Conservation (phyloP, 2,888 invertebrate species). For the Chrysina gloriosa region DNA sequence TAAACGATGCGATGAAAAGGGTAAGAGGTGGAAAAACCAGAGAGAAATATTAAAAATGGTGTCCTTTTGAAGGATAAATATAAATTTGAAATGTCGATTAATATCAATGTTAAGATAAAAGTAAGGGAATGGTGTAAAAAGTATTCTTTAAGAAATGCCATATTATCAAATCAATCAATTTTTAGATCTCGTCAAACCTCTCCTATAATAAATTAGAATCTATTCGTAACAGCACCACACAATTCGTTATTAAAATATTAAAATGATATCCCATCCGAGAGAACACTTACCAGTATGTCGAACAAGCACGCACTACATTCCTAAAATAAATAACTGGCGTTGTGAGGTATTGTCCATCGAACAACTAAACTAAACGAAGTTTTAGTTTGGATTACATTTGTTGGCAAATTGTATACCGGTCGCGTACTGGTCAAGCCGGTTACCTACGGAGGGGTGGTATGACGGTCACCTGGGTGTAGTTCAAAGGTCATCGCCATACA, state of each 20-base stretch:
- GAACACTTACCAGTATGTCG: background rate
- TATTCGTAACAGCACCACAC: too few relatives aligned
- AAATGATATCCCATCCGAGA: too few relatives aligned
- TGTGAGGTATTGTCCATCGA: conserved; percentile 1
- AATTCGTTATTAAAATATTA: too few relatives aligned
- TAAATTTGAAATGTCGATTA: too few relatives aligned
- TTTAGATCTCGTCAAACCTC: background rate
- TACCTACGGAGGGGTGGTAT: conserved; percentile 53
- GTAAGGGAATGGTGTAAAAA: too few relatives aligned
- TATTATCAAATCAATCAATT: background rate
- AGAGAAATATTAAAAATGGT: too few relatives aligned
- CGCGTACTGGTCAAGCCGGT: conserved; percentile 56
- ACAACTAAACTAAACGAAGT: conserved; percentile 37
- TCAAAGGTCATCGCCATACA: conserved; percentile 59
- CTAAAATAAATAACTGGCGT: conserved; percentile 24
- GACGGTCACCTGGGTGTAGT: conserved; percentile 57
- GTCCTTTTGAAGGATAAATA: too few relatives aligned
- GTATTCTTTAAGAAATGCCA: too few relatives aligned
- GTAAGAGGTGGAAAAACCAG: too few relatives aligned
- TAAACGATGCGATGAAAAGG: too few relatives aligned
- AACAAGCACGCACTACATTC: conserved; percentile 17
- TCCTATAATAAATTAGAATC: too few relatives aligned
- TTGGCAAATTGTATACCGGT: conserved; percentile 60
- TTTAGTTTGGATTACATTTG: conserved; percentile 55
- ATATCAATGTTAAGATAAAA: too few relatives aligned